phyloP scores from a whole-genome alignment of 2,797 vertebrate species.

The Mareca penelope region DNA sequence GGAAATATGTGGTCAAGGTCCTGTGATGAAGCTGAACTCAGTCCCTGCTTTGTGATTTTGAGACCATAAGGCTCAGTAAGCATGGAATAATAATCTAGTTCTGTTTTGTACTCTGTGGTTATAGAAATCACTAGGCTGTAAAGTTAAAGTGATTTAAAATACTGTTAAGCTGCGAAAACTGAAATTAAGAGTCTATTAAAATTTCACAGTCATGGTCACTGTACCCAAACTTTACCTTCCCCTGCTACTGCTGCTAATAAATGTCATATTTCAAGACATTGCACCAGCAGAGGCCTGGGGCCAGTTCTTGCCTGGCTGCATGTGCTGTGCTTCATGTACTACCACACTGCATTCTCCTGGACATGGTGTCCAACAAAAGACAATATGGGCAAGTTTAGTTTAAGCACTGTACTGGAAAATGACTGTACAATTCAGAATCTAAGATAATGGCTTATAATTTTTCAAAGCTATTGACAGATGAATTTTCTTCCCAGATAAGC shows the following conservation, averaged over 20 bases:
- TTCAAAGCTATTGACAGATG: neutral
- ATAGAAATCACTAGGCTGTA: neutral
- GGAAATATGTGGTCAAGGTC: neutral
- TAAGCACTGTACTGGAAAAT: neutral
- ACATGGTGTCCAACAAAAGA: neutral
- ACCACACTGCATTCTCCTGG: neutral
- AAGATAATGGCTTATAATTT: neutral
- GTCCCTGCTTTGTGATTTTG: neutral
- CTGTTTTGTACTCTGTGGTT: neutral
- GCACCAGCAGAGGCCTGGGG: neutral
- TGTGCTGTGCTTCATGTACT: too few relatives aligned
- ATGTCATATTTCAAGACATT: neutral
- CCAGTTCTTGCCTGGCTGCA: neutral
- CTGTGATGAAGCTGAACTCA: rapidly evolving
- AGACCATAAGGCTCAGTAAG: neutral
- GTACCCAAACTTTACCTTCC: neutral
- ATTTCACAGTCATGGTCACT: neutral
- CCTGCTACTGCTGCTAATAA: neutral
- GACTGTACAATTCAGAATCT: neutral
- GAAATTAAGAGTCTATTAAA: neutral
- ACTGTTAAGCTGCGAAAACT: neutral
- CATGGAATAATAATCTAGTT: neutral
- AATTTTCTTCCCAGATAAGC: neutral
- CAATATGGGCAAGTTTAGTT: neutral
- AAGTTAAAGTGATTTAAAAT: neutral